These are phyloP conservation scores for Trimorus sp. DNA, from an alignment of 2,888 invertebrate genomes.

Conservation along the genomic window DNA sequence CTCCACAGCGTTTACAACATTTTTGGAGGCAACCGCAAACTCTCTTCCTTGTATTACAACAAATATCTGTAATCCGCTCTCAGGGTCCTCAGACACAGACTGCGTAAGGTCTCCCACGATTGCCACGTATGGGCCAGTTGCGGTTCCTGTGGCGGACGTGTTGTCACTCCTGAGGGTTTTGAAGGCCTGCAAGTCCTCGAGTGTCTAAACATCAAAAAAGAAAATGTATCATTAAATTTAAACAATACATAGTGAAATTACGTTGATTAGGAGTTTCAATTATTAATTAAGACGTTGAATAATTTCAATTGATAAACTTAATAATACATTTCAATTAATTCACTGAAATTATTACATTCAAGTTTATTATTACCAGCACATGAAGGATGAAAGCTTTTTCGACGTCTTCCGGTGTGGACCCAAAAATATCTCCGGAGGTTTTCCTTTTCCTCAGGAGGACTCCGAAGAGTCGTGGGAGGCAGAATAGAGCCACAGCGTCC, in stretches of 20 bases:
- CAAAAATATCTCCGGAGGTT: neutral
- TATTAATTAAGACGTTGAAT: too few relatives aligned
- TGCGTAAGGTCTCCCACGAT: neutral
- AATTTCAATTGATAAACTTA: too few relatives aligned
- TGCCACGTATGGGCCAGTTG: neutral
- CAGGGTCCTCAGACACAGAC: neutral
- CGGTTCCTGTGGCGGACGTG: neutral
- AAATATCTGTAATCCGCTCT: neutral
- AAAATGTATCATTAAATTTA: neutral
- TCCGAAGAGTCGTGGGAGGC: neutral
- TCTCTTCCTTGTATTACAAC: neutral
- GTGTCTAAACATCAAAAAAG: neutral
- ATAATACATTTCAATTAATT: too few relatives aligned
- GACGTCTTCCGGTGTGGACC: neutral
- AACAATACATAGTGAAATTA: too few relatives aligned
- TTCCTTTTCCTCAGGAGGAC: neutral
- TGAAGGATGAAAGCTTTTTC: neutral
- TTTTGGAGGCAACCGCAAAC: neutral
- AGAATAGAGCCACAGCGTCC: neutral
- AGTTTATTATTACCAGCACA: neutral
- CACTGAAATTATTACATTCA: too few relatives aligned
- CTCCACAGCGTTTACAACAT: neutral
- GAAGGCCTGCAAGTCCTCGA: neutral
- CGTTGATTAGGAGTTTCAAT: too few relatives aligned
- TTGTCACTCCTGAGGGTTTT: neutral